Evolutionary conservation across 2,797 vertebrate genomes (phyloP).

Genomic region (Pseudocheirus occidentalis): DNA sequence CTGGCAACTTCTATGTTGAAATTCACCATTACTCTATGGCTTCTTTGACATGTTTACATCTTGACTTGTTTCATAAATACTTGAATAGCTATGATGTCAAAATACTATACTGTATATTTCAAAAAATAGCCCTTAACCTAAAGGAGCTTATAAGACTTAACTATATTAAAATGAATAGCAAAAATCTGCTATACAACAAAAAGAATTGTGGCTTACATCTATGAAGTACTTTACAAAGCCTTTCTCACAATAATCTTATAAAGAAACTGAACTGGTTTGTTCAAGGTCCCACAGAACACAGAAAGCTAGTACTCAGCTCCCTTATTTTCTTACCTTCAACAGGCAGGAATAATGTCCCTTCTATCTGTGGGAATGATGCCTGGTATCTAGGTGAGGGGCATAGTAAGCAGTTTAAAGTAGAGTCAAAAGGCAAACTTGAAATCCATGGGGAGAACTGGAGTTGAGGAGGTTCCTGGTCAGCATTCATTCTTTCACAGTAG

Average conservation of each 20-base stretch:
- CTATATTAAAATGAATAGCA: neutral
- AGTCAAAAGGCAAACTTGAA: slow-evolving; percentile 84
- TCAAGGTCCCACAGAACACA: neutral
- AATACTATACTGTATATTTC: neutral
- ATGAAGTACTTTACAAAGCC: neutral
- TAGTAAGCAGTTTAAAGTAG: slow-evolving; percentile 88
- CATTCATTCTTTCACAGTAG: neutral
- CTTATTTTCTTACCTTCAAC: slow-evolving; percentile 78
- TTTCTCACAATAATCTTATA: neutral
- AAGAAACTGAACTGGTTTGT: neutral
- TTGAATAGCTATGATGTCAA: neutral
- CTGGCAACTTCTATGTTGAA: neutral
- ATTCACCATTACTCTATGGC: neutral
- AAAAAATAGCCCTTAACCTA: neutral
- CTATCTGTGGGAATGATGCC: slow-evolving; percentile 86
- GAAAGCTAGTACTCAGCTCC: neutral
- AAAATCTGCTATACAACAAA: neutral
- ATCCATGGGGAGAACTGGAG: slow-evolving; percentile 66
- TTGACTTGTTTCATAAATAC: neutral
- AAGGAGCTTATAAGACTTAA: neutral
- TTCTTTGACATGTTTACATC: neutral
- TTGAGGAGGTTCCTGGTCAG: neutral
- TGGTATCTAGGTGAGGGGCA: slow-evolving; percentile 84
- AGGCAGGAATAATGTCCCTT: slow-evolving; percentile 86
- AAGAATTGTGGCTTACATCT: neutral